Conservation (phyloP, 2,113 vertebrate species). For the Tricholaema leucomelas region DNA sequence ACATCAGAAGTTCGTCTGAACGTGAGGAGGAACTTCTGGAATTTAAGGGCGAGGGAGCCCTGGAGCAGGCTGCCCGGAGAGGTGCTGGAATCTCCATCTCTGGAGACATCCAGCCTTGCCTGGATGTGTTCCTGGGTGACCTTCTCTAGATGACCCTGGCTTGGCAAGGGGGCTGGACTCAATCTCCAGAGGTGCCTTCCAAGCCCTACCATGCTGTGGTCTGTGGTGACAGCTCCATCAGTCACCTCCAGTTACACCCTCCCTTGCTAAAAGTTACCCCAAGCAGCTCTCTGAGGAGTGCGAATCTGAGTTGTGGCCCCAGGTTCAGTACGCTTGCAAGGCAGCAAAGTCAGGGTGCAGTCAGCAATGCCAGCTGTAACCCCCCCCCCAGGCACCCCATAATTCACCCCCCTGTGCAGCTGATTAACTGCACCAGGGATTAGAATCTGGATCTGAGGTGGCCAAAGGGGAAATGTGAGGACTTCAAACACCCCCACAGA, state of each 20-base stretch:
- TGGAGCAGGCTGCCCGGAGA: too few species aligned
- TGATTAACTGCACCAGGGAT: not conserved
- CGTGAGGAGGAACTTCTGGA: too few species aligned
- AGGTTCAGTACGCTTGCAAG: slow-evolving; percentile 27
- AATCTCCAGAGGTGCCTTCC: too few species aligned
- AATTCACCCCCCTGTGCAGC: slow-evolving; percentile 36
- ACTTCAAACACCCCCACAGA: slow-evolving; percentile 41
- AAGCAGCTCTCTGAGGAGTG: slow-evolving; percentile 42
- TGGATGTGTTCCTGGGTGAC: too few species aligned
- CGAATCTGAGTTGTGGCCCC: not conserved
- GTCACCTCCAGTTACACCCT: not conserved
- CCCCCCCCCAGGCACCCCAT: slow-evolving; percentile 32
- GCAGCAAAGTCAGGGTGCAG: slow-evolving; percentile 52
- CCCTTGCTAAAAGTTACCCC: slow-evolving; percentile 8
- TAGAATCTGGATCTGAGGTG: slow-evolving; percentile 30
- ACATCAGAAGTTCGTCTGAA: too few species aligned
- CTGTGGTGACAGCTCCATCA: not conserved
- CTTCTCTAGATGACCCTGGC: too few species aligned
- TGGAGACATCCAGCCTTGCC: too few species aligned
- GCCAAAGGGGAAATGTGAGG: slow-evolving; percentile 51
- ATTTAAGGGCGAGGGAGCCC: too few species aligned
- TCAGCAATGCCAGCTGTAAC: slow-evolving; percentile 45
- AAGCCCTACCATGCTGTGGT: too few species aligned
- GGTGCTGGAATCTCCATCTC: too few species aligned
- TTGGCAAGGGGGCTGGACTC: too few species aligned